Evolutionary conservation across 2,797 vertebrate species (phyloP), one percentile per base, ranked within the genome.

Genomic region (Alauda arvensis): DNA sequence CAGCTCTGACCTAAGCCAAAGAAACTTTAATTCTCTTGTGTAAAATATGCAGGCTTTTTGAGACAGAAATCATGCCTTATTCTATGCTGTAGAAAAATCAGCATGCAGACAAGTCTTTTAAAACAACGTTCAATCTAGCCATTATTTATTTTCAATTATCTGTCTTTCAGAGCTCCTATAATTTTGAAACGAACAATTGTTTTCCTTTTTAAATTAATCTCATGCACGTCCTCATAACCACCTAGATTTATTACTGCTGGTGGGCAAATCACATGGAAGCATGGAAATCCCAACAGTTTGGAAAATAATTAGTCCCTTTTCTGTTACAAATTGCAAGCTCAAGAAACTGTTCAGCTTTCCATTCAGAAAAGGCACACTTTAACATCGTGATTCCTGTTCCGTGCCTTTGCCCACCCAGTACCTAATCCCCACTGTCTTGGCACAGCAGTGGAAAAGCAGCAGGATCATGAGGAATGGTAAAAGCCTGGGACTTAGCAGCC

Each of bases 401-500:
- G 5, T 56, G 63, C 81, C 49, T 86, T 78, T 89, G 76, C 77
- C 70, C 70, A 85, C 82, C 71, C 83, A 1, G 2, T 57, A 65
- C 75, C 88, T 83, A 90, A 86, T 86, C 76, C 87, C 78, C 59
- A 65, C 83, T 42, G 63, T 49, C 83, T 80, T 49, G 88, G 67
- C 60, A 89, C 39, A 94, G 85, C 52, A 52, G 48, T 71, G 42
- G 68, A 43, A 84, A 88, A 95, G 43, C 48, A 69, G 60, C 80
- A 77, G 84, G 78, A 68, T 75, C 55, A 52, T 55, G 55, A 91
- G 56, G 77, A 74, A 90, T 49, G 76, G 34, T 56, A 31, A 83
- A 94, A 92, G 82, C 79, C 51, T 90, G 80, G 70, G 95, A 94
- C 63, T 77, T 70, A 91, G 77, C 61, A 89, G 71, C 45, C 60